These are phyloP conservation scores for Sycobia sp. DNA, from an alignment of 1,140 invertebrate genomes.

Conservation along the genomic window DNA sequence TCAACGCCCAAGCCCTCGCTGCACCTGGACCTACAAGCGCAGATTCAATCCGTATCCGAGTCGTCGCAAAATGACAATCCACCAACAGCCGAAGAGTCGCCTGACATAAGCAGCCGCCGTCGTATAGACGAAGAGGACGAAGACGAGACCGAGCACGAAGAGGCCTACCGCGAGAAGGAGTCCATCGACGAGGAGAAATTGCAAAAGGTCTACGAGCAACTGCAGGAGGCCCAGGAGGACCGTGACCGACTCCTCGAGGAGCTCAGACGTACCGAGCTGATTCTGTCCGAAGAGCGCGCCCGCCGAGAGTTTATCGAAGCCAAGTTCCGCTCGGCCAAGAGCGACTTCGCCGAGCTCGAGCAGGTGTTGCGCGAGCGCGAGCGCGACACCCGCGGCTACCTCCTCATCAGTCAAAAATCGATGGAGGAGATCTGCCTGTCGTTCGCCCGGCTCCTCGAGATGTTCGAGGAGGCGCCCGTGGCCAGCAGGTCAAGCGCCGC, in stretches of 20 bases:
- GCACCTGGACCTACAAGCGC: constrained; percentile 51
- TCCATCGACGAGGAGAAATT: too few relatives aligned
- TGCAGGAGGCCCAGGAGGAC: constrained; percentile 26
- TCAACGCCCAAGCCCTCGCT: constrained; percentile 30
- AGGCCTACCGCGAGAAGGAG: constrained; percentile 6
- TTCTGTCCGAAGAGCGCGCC: constrained; percentile 45
- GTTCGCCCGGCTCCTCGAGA: constrained; percentile 48
- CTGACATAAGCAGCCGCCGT: too few relatives aligned
- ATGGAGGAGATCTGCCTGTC: constrained; percentile 51
- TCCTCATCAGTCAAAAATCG: constrained; percentile 51
- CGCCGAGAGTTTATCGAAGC: constrained; percentile 47
- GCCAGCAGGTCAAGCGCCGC: neutral
- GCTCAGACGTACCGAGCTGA: constrained; percentile 27
- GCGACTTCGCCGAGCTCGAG: constrained; percentile 46
- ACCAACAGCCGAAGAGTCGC: constrained; percentile 11
- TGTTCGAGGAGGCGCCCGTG: constrained; percentile 39
- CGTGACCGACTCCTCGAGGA: constrained; percentile 41
- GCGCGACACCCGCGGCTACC: constrained; percentile 43
- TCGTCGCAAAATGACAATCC: neutral
- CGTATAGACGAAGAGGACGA: too few relatives aligned
- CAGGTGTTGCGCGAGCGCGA: constrained; percentile 45
- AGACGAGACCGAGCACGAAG: neutral
- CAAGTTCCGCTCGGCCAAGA: constrained; percentile 44
- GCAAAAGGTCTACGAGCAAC: too few relatives aligned
- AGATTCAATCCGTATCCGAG: constrained; percentile 37